These are phyloP conservation scores for Acrobasis suavella DNA, from an alignment of 2,888 invertebrate genomes.

Conservation along the genomic window DNA sequence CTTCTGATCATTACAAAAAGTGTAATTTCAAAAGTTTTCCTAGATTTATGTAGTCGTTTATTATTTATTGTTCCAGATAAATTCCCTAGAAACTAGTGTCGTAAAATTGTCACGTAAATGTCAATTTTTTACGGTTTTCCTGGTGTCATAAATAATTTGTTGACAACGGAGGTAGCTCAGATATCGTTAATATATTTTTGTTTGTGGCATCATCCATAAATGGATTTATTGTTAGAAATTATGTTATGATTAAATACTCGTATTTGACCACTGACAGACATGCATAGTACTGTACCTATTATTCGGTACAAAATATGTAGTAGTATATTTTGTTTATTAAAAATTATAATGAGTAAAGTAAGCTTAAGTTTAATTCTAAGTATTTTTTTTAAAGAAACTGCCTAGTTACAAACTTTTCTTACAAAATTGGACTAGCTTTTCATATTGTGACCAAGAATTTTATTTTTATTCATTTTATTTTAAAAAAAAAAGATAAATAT, in stretches of 20 bases:
- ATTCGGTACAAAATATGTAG: no score
- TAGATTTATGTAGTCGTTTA: not conserved
- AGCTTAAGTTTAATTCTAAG: no score
- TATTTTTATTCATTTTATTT: no score
- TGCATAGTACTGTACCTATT: not conserved
- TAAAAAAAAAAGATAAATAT: no score
- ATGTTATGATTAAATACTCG: no score
- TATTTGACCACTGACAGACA: no score
- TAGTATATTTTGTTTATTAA: no score
- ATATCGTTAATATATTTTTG: not conserved
- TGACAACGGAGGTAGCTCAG: slow-evolving; percentile 1
- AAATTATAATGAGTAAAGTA: no score
- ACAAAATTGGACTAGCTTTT: no score
- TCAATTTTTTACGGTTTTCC: slow-evolving; percentile 8
- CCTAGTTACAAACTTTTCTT: no score
- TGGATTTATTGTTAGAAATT: not conserved
- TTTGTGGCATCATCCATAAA: not conserved
- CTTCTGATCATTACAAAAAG: not conserved
- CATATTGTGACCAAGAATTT: no score
- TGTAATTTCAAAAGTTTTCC: not conserved
- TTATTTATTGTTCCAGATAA: not conserved
- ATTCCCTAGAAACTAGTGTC: not conserved
- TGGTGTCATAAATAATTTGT: slow-evolving; percentile 8
- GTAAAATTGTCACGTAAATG: slow-evolving; percentile 14
- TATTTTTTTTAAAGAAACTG: no score